Percentiles rank a stretch among this genome's conserved stretches.
These are phyloP conservation scores for Alectura lathami DNA, from an alignment of 2,113 vertebrate species.

Conservation along the genomic window DNA sequence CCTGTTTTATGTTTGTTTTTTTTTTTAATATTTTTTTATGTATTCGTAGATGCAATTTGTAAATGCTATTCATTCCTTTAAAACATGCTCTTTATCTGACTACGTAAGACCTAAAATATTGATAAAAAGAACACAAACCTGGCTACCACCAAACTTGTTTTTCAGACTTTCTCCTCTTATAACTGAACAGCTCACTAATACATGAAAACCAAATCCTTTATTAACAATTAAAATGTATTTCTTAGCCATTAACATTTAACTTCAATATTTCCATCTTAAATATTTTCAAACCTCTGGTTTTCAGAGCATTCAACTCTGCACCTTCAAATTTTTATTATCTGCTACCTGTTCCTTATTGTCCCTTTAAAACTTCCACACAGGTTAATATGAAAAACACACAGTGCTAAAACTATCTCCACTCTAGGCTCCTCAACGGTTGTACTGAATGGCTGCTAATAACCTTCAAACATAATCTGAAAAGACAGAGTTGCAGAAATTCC, in stretches of 20 bases:
- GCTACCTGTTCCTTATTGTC: not conserved
- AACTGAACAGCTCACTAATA: not conserved
- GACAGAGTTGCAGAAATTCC: not conserved
- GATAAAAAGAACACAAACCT: not conserved
- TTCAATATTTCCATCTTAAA: not conserved
- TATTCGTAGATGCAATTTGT: not conserved
- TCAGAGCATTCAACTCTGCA: not conserved
- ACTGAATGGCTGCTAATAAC: not conserved
- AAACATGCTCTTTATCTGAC: not conserved
- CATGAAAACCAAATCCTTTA: not conserved
- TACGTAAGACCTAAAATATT: not conserved
- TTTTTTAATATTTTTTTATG: too few species aligned
- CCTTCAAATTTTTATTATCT: not conserved
- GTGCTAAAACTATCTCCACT: not conserved
- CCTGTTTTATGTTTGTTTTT: too few species aligned
- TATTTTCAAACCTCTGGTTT: not conserved
- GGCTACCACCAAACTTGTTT: not conserved
- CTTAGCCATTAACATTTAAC: not conserved
- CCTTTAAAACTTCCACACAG: not conserved
- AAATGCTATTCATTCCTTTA: not conserved
- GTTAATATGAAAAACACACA: not conserved
- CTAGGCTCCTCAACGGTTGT: not conserved
- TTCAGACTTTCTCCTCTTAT: not conserved
- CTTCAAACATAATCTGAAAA: not conserved
- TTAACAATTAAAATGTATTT: not conserved